A percentile compares a stretch with the other conserved stretches of the same genome.
These are phyloP conservation scores for Colletes gigas DNA, from an alignment of 1,140 invertebrate genomes.

Conservation along the genomic window DNA sequence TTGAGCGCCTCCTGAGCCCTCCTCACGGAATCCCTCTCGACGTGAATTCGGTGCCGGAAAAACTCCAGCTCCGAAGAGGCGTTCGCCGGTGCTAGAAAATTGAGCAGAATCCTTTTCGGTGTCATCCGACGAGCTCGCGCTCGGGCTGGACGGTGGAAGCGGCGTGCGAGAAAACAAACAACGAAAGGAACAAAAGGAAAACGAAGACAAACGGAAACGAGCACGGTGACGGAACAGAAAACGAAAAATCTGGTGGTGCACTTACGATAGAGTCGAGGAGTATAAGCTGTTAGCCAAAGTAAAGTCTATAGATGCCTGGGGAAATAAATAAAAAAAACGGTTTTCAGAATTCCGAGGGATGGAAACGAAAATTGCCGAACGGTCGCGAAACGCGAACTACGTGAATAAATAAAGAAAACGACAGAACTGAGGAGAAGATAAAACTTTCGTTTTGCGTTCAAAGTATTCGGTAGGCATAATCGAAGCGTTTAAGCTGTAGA, in stretches of 20 bases:
- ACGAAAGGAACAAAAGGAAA: conserved; percentile 35
- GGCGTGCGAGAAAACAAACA: conserved; percentile 30
- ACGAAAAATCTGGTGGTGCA: conserved; percentile 48
- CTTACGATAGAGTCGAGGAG: conserved; percentile 45
- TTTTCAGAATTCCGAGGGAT: neutral
- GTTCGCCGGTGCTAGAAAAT: conserved; percentile 74
- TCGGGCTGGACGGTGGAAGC: neutral
- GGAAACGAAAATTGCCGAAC: neutral
- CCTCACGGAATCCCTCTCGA: conserved; percentile 89
- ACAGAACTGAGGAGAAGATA: neutral
- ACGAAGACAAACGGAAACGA: neutral
- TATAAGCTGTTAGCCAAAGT: conserved; percentile 59
- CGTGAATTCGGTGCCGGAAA: conserved; percentile 88
- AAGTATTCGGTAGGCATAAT: neutral
- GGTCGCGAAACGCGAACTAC: too few species aligned
- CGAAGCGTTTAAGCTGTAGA: neutral
- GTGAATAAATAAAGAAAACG: too few species aligned
- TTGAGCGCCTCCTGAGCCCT: conserved; percentile 87
- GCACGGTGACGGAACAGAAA: neutral
- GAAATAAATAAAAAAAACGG: conserved; percentile 20
- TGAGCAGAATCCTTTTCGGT: conserved; percentile 33
- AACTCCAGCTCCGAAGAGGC: conserved; percentile 88
- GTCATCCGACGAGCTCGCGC: conserved; percentile 10
- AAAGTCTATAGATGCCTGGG: conserved; percentile 63
- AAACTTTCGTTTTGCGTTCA: neutral